phyloP scores from a whole-genome alignment of 2,113 vertebrate species.

The Zingel zingel region DNA sequence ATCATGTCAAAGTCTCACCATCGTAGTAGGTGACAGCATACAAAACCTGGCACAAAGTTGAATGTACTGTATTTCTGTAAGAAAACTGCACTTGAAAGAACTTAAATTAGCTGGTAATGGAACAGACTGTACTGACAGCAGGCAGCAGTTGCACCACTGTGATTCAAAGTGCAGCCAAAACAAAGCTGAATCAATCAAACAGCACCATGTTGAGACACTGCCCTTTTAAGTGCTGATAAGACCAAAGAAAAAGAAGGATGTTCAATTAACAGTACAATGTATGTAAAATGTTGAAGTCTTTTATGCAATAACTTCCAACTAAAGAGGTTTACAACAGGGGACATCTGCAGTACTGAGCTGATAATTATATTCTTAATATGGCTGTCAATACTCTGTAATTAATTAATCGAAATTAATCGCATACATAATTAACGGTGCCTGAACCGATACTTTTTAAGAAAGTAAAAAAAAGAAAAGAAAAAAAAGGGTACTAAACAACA shows the following conservation, averaged over 20 bases:
- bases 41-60: neutral
- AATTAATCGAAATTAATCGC: too few relatives aligned
- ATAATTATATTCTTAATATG: too few relatives aligned
- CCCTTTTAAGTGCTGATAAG: neutral
- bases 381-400: too few relatives aligned
- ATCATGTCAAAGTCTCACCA: neutral
- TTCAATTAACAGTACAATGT: neutral
- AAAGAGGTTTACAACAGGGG: neutral
- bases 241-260: neutral
- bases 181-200: constrained; percentile 26
- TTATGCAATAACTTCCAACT: neutral
- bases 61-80: neutral
- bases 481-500: too few relatives aligned
- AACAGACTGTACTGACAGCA: constrained; percentile 23
- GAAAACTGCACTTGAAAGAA: neutral
- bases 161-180: constrained; percentile 17
- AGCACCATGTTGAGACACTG: neutral
- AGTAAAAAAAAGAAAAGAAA: too few relatives aligned
- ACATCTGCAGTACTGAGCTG: neutral
- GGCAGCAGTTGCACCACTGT: constrained; percentile 6
- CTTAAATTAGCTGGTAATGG: neutral
- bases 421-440: too few relatives aligned
- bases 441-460: too few relatives aligned
- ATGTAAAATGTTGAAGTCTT: neutral
- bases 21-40: neutral